phyloP scores from a whole-genome alignment of 92 coral and sea anemone genomes.

The Palythoa grandis region DNA sequence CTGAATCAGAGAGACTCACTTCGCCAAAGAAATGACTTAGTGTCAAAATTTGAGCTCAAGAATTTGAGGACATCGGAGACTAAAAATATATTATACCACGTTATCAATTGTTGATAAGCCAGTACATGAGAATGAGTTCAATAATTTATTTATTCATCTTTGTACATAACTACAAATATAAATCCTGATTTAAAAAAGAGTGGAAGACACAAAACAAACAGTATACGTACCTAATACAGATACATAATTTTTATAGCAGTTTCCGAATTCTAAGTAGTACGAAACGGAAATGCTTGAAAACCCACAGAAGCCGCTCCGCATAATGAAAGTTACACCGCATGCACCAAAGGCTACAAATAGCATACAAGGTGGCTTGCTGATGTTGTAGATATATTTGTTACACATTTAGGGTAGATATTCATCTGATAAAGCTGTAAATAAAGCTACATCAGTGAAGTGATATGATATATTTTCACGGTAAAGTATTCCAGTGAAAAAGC shows the following conservation, averaged over 20 bases:
- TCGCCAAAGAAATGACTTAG: neutral
- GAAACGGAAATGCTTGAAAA: neutral
- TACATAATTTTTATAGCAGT: slow-evolving; percentile 12
- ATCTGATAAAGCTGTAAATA: too few relatives aligned
- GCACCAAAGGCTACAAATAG: neutral
- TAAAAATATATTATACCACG: neutral
- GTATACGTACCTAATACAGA: slow-evolving; percentile 1
- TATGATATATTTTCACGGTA: too few relatives aligned
- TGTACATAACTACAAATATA: slow-evolving; percentile 23
- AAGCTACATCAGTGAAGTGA: too few relatives aligned
- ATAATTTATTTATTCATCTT: slow-evolving; percentile 41
- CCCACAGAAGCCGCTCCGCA: neutral
- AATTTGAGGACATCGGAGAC: neutral
- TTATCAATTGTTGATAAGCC: slow-evolving; percentile 7
- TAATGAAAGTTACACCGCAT: neutral
- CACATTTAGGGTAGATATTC: too few relatives aligned
- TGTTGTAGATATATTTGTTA: too few relatives aligned
- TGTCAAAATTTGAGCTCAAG: neutral
- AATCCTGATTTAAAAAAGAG: neutral
- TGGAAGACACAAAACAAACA: neutral
- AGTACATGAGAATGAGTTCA: neutral
- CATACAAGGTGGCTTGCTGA: too few relatives aligned
- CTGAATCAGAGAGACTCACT: neutral
- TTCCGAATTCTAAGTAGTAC: neutral
- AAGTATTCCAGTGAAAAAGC: too few relatives aligned